These are phyloP conservation scores for Oryzias melastigma DNA, from an alignment of 2,113 vertebrate genomes.

Conservation along the genomic window DNA sequence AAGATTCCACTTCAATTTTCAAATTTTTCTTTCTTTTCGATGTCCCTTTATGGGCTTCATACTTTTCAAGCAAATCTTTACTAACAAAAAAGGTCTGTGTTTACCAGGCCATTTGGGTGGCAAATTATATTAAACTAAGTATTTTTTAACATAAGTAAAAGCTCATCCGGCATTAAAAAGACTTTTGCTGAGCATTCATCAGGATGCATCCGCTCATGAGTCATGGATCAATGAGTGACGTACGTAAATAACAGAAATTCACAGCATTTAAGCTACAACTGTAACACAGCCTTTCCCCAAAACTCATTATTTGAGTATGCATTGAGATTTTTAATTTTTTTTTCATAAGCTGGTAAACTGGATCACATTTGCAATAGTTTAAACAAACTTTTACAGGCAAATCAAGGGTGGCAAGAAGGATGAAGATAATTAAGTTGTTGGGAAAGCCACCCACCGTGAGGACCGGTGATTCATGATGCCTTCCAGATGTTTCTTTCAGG, in stretches of 20 bases:
- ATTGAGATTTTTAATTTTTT: background rate
- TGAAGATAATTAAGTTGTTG: slow-evolving; percentile 48
- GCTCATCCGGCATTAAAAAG: background rate
- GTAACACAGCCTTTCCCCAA: accelerated
- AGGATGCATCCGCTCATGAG: too few species aligned
- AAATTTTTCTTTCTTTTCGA: too few species aligned
- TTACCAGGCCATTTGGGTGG: too few species aligned
- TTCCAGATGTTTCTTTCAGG: slow-evolving; percentile 61
- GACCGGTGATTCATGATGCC: slow-evolving; percentile 51
- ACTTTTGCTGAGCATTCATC: background rate
- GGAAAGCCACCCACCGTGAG: slow-evolving; percentile 65
- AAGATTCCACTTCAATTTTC: too few species aligned
- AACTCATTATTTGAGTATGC: background rate
- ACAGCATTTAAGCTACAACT: too few species aligned
- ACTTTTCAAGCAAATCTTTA: too few species aligned
- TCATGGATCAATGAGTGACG: too few species aligned
- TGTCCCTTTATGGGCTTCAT: too few species aligned
- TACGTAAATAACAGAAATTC: too few species aligned
- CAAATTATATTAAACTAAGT: too few species aligned
- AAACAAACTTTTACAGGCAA: slow-evolving; percentile 22
- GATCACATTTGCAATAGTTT: slow-evolving; percentile 15
- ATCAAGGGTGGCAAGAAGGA: slow-evolving; percentile 33
- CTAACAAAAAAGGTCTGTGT: too few species aligned
- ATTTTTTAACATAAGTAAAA: too few species aligned
- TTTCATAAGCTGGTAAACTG: slow-evolving; percentile 1